Base-by-base conservation (phyloP, 1,140 invertebrate genomes). In the Tetragnatha versicolor region DNA sequence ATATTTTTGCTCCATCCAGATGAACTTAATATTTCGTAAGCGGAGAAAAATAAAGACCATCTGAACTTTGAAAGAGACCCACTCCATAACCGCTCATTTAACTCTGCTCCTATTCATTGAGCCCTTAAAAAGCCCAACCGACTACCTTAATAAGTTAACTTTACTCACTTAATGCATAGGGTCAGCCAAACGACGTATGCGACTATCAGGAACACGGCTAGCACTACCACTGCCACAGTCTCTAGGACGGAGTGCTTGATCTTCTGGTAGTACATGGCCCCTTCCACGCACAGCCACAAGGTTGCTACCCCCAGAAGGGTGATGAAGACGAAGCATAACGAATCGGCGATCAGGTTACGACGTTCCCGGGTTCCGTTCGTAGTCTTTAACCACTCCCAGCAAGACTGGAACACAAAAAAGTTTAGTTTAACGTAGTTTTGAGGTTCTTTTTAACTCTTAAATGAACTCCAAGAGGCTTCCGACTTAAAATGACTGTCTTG, bases 211-310 rank as follows among this genome's bases (percentile, higher is more conserved):
- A 65, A 77, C 20, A 77, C 5, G 10, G 61, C 73, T 17, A 77
- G 35, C 4, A 29, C 55, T 10, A 77, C 49, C 3, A 77, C 20
- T 17, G 73, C 73, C 7, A 65, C 45, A 2, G 61, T 77, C 9
- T 77, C 73, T 33, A 77, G 33, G 20, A 45, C 37, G 31, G 60
- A 65, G 31, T 31, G 65, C 37, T 63, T 75, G 14, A 77, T 61
- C 20, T 42, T 65, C 27, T 55, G 61, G 22, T 65, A 77, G 20
- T 77, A 77, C 1, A 77, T 42, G 31, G 73, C 73, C 3, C 73
- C 73, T 55, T 77, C 73, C 0, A 49, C 37, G n/a, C 73, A 77
- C 17, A 77, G n/a, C 73, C 73, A 77, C 31, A 77, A 65, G 9
- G 73, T 77, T 2, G 61, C 61, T 2, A 77, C 25, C 0, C 73